Evolutionary conservation across 2,113 vertebrate genomes (phyloP).

Genomic region (Megaceryle maxima): DNA sequence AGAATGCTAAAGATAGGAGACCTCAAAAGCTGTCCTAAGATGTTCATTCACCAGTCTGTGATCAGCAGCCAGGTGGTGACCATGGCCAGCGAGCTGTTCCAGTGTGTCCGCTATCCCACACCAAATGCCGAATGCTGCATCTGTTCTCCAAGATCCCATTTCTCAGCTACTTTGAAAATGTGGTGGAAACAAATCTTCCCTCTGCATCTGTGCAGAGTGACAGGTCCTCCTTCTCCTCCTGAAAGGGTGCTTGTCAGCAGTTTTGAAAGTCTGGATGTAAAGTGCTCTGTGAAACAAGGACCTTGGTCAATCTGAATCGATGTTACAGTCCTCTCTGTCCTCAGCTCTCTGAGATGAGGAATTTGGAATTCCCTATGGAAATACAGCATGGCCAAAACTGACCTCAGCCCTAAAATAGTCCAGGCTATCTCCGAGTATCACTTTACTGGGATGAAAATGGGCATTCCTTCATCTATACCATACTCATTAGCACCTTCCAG

Average conservation of each 20-base stretch:
- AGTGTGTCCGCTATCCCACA: rapidly evolving
- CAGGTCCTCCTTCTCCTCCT: neutral
- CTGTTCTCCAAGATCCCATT: neutral
- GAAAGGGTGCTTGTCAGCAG: neutral
- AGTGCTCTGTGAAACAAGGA: neutral
- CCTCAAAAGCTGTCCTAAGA: neutral
- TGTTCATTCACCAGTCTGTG: neutral
- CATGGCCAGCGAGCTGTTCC: neutral
- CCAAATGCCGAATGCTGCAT: neutral
- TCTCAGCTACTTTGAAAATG: neutral
- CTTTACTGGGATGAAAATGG: neutral
- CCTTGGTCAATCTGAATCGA: neutral
- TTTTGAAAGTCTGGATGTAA: rapidly evolving
- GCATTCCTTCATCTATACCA: rapidly evolving
- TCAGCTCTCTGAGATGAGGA: neutral
- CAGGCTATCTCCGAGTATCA: neutral
- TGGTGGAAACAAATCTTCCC: neutral
- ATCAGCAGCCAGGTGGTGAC: neutral
- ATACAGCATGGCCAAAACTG: neutral
- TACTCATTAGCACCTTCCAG: neutral
- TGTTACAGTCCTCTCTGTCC: neutral
- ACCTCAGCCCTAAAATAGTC: neutral
- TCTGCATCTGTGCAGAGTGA: neutral
- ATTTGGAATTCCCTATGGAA: neutral
- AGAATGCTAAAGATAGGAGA: neutral